Percentiles rank a stretch among this genome's conserved stretches.
Evolutionary conservation across 2,888 invertebrate species (phyloP).

Genomic region (Drosophila lacicola): DNA sequence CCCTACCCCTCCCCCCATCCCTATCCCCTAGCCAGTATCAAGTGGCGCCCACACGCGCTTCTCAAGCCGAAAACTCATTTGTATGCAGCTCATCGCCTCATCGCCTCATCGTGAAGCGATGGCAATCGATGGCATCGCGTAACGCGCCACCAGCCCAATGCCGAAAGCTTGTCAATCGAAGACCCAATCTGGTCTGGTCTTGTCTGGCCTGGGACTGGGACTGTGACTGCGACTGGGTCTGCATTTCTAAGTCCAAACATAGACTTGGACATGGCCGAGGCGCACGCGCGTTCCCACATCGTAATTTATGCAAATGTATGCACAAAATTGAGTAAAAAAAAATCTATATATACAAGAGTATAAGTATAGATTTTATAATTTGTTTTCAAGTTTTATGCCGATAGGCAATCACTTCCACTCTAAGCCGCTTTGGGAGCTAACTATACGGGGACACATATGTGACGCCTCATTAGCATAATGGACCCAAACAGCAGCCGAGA

Average conservation of each 20-base stretch:
- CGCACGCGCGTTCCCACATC: conserved; percentile 60
- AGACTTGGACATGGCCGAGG: conserved; percentile 9
- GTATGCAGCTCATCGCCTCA: conserved; percentile 67
- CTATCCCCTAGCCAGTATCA: conserved; percentile 13
- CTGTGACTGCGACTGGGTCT: not conserved
- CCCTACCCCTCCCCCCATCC: conserved; percentile 3
- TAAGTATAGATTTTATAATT: conserved; percentile 54
- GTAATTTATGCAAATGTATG: conserved; percentile 74
- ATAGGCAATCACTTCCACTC: conserved; percentile 33
- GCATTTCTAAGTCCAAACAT: conserved; percentile 16
- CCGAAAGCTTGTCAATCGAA: conserved; percentile 69
- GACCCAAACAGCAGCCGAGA: conserved; percentile 45
- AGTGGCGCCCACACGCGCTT: conserved; percentile 73
- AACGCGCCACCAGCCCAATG: conserved; percentile 69
- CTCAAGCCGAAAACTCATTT: conserved; percentile 57
- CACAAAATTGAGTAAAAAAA: conserved; percentile 37
- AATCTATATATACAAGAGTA: conserved; percentile 7
- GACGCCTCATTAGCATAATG: conserved; percentile 64
- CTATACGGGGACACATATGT: conserved; percentile 19
- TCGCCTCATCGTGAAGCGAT: conserved; percentile 42
- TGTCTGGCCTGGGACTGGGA: conserved; percentile 10
- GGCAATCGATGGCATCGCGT: conserved; percentile 64
- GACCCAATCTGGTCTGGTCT: conserved; percentile 10
- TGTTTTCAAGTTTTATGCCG: conserved; percentile 61
- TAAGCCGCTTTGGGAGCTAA: conserved; percentile 48